A percentile compares a stretch with the other conserved stretches of the same genome.
Conservation (phyloP, 1,140 invertebrate species). For the Drosophila gunungcola region DNA sequence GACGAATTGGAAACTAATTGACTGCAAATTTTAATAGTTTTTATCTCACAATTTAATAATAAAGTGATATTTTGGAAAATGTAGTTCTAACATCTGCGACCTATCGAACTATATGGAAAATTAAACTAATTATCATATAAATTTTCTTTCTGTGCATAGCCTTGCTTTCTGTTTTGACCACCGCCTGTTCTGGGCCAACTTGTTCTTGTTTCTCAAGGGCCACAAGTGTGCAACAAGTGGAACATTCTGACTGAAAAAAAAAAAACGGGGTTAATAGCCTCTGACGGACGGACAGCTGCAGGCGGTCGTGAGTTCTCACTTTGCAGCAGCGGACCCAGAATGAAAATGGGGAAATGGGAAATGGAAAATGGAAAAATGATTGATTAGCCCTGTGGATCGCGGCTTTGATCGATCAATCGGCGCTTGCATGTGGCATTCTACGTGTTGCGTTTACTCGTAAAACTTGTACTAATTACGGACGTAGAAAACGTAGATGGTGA, state of each 20-base stretch:
- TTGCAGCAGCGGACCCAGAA: constrained; percentile 20
- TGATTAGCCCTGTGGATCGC: constrained; percentile 60
- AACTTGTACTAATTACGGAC: constrained; percentile 47
- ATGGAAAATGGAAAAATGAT: constrained; percentile 73
- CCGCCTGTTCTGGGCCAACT: constrained; percentile 27
- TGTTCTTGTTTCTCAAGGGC: constrained; percentile 35
- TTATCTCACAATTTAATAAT: no score
- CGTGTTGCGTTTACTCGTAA: constrained; percentile 36
- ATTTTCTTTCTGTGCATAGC: background rate
- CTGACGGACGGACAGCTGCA: constrained; percentile 62
- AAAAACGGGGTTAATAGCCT: constrained; percentile 79
- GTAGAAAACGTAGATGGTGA: background rate
- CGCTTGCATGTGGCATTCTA: constrained; percentile 53
- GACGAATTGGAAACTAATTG: no score
- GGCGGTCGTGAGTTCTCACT: constrained; percentile 81
- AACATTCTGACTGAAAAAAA: constrained; percentile 31
- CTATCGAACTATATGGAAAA: no score
- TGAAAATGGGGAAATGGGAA: constrained; percentile 8
- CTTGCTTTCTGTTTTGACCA: constrained; percentile 10
- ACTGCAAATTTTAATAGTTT: no score
- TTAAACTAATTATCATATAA: background rate
- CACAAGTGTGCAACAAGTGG: constrained; percentile 66
- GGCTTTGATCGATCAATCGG: constrained; percentile 81
- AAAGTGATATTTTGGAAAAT: no score
- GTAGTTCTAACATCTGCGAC: no score